Conservation (phyloP, 2,797 vertebrate genomes). For the Amblyopsis hoosieri region DNA sequence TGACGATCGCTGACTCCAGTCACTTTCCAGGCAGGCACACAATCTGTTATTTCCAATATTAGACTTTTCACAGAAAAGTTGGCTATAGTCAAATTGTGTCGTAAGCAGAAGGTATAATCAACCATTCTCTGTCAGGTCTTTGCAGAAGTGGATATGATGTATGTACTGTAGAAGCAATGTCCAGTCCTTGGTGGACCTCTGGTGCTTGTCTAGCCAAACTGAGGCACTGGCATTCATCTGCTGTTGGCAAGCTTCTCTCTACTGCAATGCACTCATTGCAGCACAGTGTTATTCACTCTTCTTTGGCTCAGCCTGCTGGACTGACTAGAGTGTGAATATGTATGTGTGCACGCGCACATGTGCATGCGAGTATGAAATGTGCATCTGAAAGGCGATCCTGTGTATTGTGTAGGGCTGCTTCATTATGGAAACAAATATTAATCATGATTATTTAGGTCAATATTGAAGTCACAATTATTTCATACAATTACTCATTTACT, state of each 20-base stretch:
- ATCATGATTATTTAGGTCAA: too few relatives aligned
- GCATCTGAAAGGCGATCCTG: constrained; percentile 29
- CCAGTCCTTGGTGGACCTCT: constrained; percentile 37
- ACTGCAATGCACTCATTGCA: constrained; percentile 43
- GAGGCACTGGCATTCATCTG: constrained; percentile 26
- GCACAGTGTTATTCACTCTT: constrained; percentile 48
- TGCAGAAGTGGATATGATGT: constrained; percentile 22
- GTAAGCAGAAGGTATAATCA: too few relatives aligned
- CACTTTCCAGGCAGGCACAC: too few relatives aligned
- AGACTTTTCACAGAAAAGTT: too few relatives aligned
- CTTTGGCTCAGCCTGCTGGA: constrained; percentile 44
- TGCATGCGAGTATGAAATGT: constrained; percentile 33
- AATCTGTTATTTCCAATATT: too few relatives aligned
- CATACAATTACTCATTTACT: too few relatives aligned
- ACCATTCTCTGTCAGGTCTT: neutral
- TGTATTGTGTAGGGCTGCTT: constrained; percentile 13
- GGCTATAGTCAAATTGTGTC: too few relatives aligned
- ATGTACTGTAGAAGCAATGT: constrained; percentile 15
- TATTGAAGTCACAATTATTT: too few relatives aligned
- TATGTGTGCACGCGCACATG: constrained; percentile 8
- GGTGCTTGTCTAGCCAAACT: constrained; percentile 6
- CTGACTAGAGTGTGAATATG: constrained; percentile 19
- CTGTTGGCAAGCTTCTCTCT: constrained; percentile 35
- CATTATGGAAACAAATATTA: too few relatives aligned
- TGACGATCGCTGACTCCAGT: too few relatives aligned